These are phyloP conservation scores for Mobula hypostoma DNA, from an alignment of 2,113 vertebrate genomes.

Conservation along the genomic window DNA sequence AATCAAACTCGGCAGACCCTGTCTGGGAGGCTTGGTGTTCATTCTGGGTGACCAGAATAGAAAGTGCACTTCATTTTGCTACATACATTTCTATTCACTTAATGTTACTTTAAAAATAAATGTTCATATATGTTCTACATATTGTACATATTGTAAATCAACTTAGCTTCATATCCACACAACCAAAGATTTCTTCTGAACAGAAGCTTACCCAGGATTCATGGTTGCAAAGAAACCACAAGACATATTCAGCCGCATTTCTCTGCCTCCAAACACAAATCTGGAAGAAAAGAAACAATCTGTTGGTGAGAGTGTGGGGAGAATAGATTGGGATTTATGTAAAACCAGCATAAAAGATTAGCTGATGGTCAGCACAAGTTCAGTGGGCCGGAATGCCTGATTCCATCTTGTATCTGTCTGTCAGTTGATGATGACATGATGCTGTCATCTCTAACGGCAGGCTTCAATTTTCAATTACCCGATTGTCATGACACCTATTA, in stretches of 20 bases:
- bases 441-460: not conserved
- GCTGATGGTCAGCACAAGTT: no score
- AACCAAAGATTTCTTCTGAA: not conserved
- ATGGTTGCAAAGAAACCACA: conserved; percentile 58
- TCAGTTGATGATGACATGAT: not conserved
- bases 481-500: no score
- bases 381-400: no score
- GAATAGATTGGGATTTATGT: no score
- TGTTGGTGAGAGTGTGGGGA: no score
- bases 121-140: not conserved
- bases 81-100: not conserved
- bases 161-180: not conserved
- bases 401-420: no score
- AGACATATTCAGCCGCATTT: conserved; percentile 52
- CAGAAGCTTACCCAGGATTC: conserved; percentile 51
- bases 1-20: not conserved
- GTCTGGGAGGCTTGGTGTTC: not conserved
- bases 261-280: conserved; percentile 56
- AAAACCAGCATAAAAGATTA: no score
- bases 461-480: not conserved
- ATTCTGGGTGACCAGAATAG: not conserved
- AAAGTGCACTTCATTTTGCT: not conserved
- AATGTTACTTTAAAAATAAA: not conserved
- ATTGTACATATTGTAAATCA: not conserved
- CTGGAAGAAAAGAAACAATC: conserved; percentile 43